Conservation (phyloP, 2,888 invertebrate species). For the Heliconius aoede region DNA sequence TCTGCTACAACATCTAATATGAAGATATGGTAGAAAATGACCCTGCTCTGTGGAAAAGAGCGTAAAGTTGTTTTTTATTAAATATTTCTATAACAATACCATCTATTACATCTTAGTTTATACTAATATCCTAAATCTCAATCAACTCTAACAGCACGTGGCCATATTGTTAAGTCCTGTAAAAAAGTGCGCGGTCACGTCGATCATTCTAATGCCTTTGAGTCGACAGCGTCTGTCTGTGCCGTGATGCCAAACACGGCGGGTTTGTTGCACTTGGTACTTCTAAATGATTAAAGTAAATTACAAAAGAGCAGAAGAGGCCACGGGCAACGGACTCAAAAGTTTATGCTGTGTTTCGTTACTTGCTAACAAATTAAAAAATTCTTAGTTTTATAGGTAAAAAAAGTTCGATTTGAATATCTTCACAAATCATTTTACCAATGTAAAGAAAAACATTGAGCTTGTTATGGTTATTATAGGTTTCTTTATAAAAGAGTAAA, state of each 20-base stretch:
- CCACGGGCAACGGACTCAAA: no score
- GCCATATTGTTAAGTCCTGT: constrained; percentile 39
- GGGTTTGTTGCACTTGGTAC: constrained; percentile 54
- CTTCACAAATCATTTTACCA: no score
- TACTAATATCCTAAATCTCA: constrained; percentile 17
- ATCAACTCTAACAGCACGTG: constrained; percentile 30
- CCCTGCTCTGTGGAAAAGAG: neutral
- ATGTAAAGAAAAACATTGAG: no score
- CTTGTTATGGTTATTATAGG: no score
- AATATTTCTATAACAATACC: constrained; percentile 4
- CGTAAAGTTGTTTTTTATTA: neutral
- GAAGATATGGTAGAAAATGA: neutral
- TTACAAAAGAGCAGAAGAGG: no score
- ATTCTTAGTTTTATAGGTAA: no score
- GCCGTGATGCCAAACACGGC: constrained; percentile 68
- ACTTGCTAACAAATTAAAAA: no score
- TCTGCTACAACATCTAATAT: neutral
- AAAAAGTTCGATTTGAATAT: no score
- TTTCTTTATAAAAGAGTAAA: no score
- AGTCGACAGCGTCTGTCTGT: constrained; percentile 74
- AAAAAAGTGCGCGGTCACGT: constrained; percentile 62
- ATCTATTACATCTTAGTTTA: constrained; percentile 12
- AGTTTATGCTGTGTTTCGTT: no score
- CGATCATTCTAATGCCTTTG: constrained; percentile 78
- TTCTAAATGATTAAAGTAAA: neutral